These are phyloP conservation scores for Masticophis lateralis DNA, from an alignment of 2,797 vertebrate species.

Conservation along the genomic window DNA sequence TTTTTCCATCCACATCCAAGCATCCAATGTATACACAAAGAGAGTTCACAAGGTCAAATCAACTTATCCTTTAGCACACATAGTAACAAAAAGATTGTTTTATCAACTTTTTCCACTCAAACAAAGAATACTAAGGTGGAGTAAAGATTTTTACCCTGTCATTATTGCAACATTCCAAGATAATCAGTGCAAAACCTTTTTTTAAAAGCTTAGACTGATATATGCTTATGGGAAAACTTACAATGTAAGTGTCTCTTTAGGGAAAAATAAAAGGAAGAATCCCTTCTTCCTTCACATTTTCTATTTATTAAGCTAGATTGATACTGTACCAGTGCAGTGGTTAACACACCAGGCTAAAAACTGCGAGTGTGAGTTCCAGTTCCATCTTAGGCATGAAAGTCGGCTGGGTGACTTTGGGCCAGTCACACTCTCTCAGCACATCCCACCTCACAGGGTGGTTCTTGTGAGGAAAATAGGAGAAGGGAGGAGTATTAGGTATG, in stretches of 20 bases:
- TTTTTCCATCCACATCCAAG: background rate
- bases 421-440: background rate
- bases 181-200: background rate
- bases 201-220: background rate
- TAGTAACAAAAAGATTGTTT: constrained; percentile 1
- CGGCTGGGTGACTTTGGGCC: background rate
- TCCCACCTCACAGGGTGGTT: background rate
- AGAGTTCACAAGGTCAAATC: background rate
- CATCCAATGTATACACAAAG: background rate
- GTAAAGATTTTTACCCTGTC: background rate
- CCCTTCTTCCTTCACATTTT: background rate
- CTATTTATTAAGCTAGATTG: background rate
- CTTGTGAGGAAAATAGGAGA: background rate
- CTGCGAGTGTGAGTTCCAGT: background rate
- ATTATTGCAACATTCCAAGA: background rate
- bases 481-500: background rate
- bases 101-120: background rate
- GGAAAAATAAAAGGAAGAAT: background rate
- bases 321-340: background rate
- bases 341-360: background rate
- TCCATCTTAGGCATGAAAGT: background rate
- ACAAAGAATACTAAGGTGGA: background rate
- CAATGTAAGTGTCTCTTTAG: background rate
- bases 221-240: background rate
- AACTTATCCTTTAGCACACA: background rate